Evolutionary conservation across 53 echinoderm and acorn worm genomes (phyloP).

Genomic region (Holothuria leucospilota): DNA sequence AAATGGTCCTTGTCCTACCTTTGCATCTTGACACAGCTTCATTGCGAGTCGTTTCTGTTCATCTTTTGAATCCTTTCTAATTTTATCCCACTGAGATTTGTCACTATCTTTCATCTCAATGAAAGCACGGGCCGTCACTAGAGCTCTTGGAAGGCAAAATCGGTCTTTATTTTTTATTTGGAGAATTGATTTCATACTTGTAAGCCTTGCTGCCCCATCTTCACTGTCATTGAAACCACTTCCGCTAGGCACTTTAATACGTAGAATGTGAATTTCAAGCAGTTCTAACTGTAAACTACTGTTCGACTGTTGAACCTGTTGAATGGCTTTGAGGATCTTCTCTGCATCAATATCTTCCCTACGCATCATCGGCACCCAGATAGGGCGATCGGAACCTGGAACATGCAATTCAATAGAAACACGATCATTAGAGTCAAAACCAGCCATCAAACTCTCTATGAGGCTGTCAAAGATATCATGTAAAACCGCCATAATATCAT

Average conservation of each 20-base stretch:
- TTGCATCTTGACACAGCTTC: conserved; percentile 31
- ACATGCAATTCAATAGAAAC: too few species aligned
- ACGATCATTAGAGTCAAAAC: too few species aligned
- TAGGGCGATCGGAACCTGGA: background rate
- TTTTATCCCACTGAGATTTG: too few species aligned
- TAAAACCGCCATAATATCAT: too few species aligned
- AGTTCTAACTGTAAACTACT: background rate
- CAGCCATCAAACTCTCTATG: too few species aligned
- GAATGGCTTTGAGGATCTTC: background rate
- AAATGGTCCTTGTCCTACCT: conserved; percentile 18
- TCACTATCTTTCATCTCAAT: background rate
- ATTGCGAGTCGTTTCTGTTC: conserved; percentile 30
- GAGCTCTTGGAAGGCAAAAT: conserved; percentile 4
- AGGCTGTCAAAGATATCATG: too few species aligned
- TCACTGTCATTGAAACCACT: background rate
- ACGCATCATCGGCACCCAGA: background rate
- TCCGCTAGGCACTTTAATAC: background rate
- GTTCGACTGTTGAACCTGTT: conserved; percentile 25
- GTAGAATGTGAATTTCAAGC: background rate
- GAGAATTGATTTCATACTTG: too few species aligned
- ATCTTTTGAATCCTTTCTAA: too few species aligned
- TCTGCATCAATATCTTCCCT: background rate
- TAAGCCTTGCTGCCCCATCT: background rate
- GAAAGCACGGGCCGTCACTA: conserved; percentile 2
- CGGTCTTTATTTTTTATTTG: background rate